These are phyloP conservation scores for Anolis sagrei DNA, from an alignment of 2,113 vertebrate genomes.

Conservation along the genomic window DNA sequence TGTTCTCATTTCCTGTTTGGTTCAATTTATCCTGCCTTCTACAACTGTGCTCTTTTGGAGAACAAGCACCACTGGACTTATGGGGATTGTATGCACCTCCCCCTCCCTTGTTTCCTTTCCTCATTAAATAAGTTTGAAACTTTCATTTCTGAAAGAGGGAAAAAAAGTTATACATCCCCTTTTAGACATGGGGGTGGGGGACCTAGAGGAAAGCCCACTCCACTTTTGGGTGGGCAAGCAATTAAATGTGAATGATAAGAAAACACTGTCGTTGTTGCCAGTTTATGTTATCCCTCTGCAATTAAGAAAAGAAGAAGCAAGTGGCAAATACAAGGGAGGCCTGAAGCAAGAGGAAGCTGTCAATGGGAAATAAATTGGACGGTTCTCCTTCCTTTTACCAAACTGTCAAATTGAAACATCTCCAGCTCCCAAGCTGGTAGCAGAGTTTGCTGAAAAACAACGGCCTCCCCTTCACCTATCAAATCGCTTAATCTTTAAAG, in stretches of 20 bases:
- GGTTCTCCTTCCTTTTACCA: too few relatives aligned
- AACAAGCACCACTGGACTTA: not conserved
- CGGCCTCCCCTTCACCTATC: not conserved
- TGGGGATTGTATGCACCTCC: not conserved
- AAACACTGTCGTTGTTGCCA: not conserved
- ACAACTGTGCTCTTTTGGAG: constrained; percentile 4
- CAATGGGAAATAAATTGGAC: constrained; percentile 51
- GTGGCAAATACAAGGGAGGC: not conserved
- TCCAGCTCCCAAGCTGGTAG: not conserved
- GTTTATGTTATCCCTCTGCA: constrained; percentile 13
- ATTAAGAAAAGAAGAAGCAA: constrained; percentile 8
- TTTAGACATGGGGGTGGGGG: not conserved
- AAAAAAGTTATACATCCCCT: constrained; percentile 5
- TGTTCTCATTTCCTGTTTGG: not conserved
- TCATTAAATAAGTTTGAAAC: constrained; percentile 18
- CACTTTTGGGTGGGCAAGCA: not conserved
- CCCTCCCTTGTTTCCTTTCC: not conserved
- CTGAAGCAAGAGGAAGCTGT: constrained; percentile 27
- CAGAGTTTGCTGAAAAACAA: constrained; percentile 22
- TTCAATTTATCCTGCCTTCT: not conserved
- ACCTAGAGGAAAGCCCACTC: constrained; percentile 18
- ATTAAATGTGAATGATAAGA: constrained; percentile 20
- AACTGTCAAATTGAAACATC: too few relatives aligned
- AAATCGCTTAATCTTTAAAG: constrained; percentile 35
- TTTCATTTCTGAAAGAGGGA: not conserved